Percentiles rank a stretch among this genome's conserved stretches.
Evolutionary conservation across 2,113 vertebrate species (phyloP).

Genomic region (Dicrurus megarhynchus): DNA sequence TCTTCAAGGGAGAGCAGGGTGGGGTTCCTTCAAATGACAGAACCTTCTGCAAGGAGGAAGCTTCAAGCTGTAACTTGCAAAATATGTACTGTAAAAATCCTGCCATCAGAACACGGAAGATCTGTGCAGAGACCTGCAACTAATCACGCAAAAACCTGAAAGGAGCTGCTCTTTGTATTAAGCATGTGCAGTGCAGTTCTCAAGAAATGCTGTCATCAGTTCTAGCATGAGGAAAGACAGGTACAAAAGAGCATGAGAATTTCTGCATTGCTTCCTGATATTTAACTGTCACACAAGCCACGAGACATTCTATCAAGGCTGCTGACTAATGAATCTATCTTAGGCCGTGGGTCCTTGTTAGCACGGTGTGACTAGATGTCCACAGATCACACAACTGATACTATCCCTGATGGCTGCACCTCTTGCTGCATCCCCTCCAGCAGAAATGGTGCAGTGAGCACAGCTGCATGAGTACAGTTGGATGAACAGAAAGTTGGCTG

Average conservation of each 20-base stretch:
- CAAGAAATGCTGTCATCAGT: not conserved
- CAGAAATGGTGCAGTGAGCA: slow-evolving; percentile 6
- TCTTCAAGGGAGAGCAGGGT: slow-evolving; percentile 44
- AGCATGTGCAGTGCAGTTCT: not conserved
- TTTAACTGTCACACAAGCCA: slow-evolving; percentile 10
- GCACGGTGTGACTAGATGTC: not conserved
- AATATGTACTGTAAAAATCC: slow-evolving; percentile 30
- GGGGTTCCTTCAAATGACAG: slow-evolving; percentile 51
- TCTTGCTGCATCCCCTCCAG: not conserved
- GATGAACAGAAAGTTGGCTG: not conserved
- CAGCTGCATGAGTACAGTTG: not conserved
- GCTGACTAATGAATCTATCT: slow-evolving; percentile 25
- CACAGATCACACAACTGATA: not conserved
- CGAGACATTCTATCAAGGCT: not conserved
- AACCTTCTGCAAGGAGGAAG: slow-evolving; percentile 8
- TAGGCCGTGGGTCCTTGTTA: not conserved
- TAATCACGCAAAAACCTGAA: not conserved
- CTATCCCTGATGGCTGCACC: not conserved
- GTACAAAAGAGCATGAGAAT: not conserved
- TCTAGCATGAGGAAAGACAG: not conserved
- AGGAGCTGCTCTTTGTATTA: not conserved
- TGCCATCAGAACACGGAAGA: slow-evolving; percentile 2
- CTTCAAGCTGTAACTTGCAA: slow-evolving; percentile 64
- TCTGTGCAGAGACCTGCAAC: not conserved
- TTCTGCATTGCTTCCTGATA: not conserved